Base-by-base conservation (phyloP, 2,113 vertebrate genomes). In the Thamnaconus septentrionalis region DNA sequence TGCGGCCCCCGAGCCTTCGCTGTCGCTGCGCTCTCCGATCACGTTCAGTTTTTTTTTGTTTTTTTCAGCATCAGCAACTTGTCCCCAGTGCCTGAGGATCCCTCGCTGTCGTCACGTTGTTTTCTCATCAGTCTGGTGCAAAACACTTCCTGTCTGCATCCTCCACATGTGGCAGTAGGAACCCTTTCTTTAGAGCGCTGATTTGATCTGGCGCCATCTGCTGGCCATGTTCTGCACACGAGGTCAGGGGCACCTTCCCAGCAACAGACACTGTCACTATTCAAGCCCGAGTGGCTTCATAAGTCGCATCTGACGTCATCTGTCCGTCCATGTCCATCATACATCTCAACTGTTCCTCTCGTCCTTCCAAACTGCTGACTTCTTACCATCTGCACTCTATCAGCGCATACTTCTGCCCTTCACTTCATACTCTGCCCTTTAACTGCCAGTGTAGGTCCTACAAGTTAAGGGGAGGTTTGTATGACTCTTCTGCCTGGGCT, bases 131-230 rank as follows among this genome's bases (percentile, higher is more conserved):
- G 69, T 45, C 59, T 8, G 40, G 5, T 18, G 39, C 12, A 69
- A 51, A 46, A 52, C 8, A 41, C 44, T 8, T 42, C 49, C 18
- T 18, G 49, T n/a, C 18, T 46, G 10, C 62, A 47, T 18, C 48
- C 53, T 4, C 1, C 18, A 31, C 12, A 10, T 49, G 8, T 8
- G 9, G 3, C 6, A 49, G 47, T 10, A 49, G 47, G 47, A 49
- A 10, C 8, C 10, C 7, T 31, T 31, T 31, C 18, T 12, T 18
- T 1, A 46, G 4, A 44, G 11, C 8, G 11, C 11, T 1, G n/a
- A 4, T 4, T 5, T 8, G 4, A 51, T 7, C 41, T 80, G 58
- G 64, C 40, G 60, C 82, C 86, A 81, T 69, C 84, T 80, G 41
- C 61, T 79, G 86, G 76, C 59, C 10, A 56, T 31, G 2, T 53